Evolutionary conservation across 2,797 vertebrate species (phyloP), one percentile per base, ranked within the genome.

Genomic region (Florisuga fusca): DNA sequence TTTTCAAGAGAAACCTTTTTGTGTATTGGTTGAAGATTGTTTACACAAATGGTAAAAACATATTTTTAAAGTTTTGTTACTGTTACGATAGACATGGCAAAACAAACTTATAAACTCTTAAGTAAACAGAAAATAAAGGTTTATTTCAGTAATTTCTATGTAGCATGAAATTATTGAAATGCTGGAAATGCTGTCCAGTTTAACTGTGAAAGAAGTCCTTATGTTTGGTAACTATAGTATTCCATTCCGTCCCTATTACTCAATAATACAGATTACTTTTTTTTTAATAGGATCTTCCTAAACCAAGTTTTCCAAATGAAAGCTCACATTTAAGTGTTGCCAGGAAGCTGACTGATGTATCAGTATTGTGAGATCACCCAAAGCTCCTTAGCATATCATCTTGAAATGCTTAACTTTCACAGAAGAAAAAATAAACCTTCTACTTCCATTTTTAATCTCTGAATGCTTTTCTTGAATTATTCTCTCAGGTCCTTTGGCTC

Each of bases 221-320:
- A 2, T 31, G 12, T 77, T 76, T 87, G 34, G n/a, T 73, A 74
- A 59, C n/a, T 66, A 25, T 46, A 18, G 59, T 77, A 57, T 77
- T 90, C 80, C 13, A 58, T 68, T 10, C 19, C 13, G 13, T 41
- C 38, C 38, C 38, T 41, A 41, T 76, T 80, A 26, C 48, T 75
- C 50, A 92, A 63, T 76, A 66, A 55, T 50, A 80, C 0, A 27
- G 19, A 43, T 63, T 25, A 21, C 2, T 2, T 27, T 15, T 54
- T 45, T 8, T 14, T 51, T 25, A 63, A 71, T 5, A 72, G 48
- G 3, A 63, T 8, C 51, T 31, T 73, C n/a, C 57, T 71, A 50
- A 87, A 83, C 80, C 51, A 83, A 93, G 69, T 78, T 90, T 94
- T 79, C 53, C 46, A 81, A 79, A 82, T 84, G 63, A 77, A 87